Evolutionary conservation across 2,113 vertebrate species (phyloP), one percentile per base, ranked within the genome.

Genomic region (Pristiophorus japonicus): DNA sequence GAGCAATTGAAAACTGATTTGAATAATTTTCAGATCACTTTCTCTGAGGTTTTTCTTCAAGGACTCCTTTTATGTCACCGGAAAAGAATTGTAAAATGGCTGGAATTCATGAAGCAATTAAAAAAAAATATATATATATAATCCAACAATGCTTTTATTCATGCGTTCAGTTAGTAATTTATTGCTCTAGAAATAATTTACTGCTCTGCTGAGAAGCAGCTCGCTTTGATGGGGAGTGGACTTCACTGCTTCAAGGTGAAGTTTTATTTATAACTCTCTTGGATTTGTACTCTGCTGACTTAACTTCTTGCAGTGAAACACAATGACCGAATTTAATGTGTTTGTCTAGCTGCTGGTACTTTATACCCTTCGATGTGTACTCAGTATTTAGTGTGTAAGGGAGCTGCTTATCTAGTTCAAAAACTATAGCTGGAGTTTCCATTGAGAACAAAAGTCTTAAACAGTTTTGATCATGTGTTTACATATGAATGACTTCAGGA

Each of bases 101-200:
- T 16, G 65, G 4, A 70, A 73, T 70, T 11, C 8, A 70, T 94
- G 38, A 47, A 88, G 47, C 51, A 55, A 27, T 67, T 20, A 91
- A 63, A 63, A n/a, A n/a, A n/a, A n/a, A n/a, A n/a, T n/a, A n/a
- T n/a, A n/a, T n/a, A n/a, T n/a, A 47, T 65, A 88, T 20, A 94
- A 47, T 51, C 14, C 18, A 67, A 94, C 93, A 47, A 67, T 94
- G 24, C 38, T 94, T n/a, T 94, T 94, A 94, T 70, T 94, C 38
- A 94, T 94, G 93, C 16, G 22, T 30, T 67, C 45, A 45, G 14
- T 94, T 67, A 94, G 65, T 94, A 47, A 70, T 73, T 70, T 70
- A 51, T 51, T 67, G 42, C 42, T 66, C 45, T 5, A 51, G 93
- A 70, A 94, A 94, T 70, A 94, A 67, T 45, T 30, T 94, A 65